phyloP scores from a whole-genome alignment of 1,140 invertebrate genomes.

The Ceratina calcarata region DNA sequence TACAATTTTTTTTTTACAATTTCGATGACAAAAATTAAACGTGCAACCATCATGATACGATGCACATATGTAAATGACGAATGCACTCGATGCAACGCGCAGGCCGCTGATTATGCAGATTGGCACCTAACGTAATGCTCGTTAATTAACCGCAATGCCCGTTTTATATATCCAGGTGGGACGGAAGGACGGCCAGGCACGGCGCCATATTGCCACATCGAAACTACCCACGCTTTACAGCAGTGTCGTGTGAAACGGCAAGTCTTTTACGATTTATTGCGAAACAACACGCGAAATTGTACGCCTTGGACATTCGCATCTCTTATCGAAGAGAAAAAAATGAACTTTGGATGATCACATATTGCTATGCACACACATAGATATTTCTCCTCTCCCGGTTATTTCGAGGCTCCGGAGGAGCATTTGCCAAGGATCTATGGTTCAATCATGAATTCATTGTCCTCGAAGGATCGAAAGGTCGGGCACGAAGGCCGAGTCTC shows the following conservation, averaged over 20 bases:
- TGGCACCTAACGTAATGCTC: constrained; percentile 70
- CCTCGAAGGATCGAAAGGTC: constrained; percentile 61
- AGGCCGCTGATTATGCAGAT: constrained; percentile 72
- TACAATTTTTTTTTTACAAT: not conserved
- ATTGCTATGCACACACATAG: not conserved
- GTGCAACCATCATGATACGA: constrained; percentile 54
- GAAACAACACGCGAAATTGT: constrained; percentile 12
- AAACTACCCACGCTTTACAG: constrained; percentile 45
- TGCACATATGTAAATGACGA: constrained; percentile 66
- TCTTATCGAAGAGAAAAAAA: not conserved
- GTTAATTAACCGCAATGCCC: constrained; percentile 73
- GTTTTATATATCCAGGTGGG: constrained; percentile 64
- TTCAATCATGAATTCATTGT: constrained; percentile 26
- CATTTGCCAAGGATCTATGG: constrained; percentile 11
- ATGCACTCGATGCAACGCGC: constrained; percentile 61
- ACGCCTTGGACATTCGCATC: not conserved
- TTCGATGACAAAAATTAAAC: not conserved
- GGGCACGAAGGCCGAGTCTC: constrained; percentile 44
- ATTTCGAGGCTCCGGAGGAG: not conserved
- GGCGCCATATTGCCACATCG: constrained; percentile 62
- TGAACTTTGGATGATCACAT: not conserved
- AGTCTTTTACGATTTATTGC: constrained; percentile 44
- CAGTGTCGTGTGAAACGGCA: constrained; percentile 41
- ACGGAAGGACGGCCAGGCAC: constrained; percentile 65
- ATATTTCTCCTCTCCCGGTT: not conserved